These are phyloP conservation scores for Halictus quadricinctus DNA, from an alignment of 2,888 invertebrate species.

Conservation along the genomic window DNA sequence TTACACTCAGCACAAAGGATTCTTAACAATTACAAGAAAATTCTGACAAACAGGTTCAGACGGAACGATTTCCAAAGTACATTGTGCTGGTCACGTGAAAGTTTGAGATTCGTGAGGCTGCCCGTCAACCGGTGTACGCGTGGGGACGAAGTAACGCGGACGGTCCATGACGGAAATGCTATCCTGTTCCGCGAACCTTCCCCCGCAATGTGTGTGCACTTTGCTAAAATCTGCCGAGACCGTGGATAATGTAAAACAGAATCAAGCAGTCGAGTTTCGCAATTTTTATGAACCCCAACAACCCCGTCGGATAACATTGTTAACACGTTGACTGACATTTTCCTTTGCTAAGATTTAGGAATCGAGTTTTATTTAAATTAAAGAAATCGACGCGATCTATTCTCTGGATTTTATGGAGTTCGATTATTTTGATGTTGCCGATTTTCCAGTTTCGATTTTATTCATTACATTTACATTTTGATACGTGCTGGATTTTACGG, in stretches of 20 bases:
- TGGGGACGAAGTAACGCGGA: background rate
- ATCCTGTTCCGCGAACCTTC: conserved; percentile 1
- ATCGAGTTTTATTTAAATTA: background rate
- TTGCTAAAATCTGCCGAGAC: background rate
- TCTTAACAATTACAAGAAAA: conserved; percentile 9
- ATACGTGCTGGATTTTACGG: too few species aligned
- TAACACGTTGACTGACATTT: background rate
- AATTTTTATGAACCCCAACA: background rate
- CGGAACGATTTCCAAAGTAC: conserved; percentile 16
- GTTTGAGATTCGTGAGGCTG: conserved; percentile 19
- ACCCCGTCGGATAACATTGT: background rate
- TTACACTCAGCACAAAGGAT: conserved; percentile 1
- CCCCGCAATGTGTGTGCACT: too few species aligned
- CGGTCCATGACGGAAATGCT: background rate
- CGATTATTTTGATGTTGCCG: too few species aligned
- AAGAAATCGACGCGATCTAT: too few species aligned
- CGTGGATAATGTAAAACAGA: background rate
- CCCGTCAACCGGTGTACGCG: conserved; percentile 20
- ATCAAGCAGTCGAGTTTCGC: background rate
- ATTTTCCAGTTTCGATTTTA: too few species aligned
- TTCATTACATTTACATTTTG: too few species aligned
- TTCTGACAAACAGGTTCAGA: conserved; percentile 7
- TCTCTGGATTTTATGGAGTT: too few species aligned
- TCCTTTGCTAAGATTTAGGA: background rate
- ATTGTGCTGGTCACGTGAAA: conserved; percentile 34